phyloP scores from a whole-genome alignment of 2,888 invertebrate genomes.

The Atrina japonica region DNA sequence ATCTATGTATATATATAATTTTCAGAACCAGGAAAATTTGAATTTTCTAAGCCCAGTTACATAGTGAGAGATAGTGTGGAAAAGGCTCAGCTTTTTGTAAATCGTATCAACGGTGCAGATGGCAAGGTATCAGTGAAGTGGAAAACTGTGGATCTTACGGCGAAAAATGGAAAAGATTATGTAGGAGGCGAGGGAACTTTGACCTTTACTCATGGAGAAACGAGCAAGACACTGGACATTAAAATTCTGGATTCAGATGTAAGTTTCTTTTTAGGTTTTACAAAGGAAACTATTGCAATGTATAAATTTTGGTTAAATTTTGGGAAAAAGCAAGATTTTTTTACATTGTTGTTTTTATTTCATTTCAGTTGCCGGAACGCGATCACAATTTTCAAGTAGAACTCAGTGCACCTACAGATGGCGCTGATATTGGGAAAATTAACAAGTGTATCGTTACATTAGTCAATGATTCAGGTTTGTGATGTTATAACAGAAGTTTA shows the following conservation, averaged over 20 bases:
- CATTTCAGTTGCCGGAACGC: slow-evolving; percentile 82
- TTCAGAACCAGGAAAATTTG: slow-evolving; percentile 83
- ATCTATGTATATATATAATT: no score
- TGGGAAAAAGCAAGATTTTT: no score
- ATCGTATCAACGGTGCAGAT: slow-evolving; percentile 83
- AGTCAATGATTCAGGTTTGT: slow-evolving; percentile 84
- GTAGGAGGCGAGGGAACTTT: slow-evolving; percentile 82
- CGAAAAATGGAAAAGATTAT: slow-evolving; percentile 83
- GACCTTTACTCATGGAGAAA: slow-evolving; percentile 80
- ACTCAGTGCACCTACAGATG: slow-evolving; percentile 78
- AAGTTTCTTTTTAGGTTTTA: slow-evolving; percentile 13
- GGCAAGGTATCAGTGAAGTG: slow-evolving; percentile 83
- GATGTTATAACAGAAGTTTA: no score
- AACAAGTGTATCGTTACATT: slow-evolving; percentile 84
- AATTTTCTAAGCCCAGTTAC: slow-evolving; percentile 83
- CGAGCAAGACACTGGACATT: slow-evolving; percentile 82
- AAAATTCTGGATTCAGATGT: slow-evolving; percentile 83
- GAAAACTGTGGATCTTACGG: slow-evolving; percentile 84
- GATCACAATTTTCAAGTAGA: slow-evolving; percentile 85
- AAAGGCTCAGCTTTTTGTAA: slow-evolving; percentile 81
- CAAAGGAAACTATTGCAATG: no score
- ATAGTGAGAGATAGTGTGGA: slow-evolving; percentile 84
- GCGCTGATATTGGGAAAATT: slow-evolving; percentile 83
- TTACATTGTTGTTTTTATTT: background rate
- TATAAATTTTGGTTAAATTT: no score